Evolutionary conservation across 2,888 invertebrate species (phyloP).

Genomic region (Dasysyrphus tricinctus): DNA sequence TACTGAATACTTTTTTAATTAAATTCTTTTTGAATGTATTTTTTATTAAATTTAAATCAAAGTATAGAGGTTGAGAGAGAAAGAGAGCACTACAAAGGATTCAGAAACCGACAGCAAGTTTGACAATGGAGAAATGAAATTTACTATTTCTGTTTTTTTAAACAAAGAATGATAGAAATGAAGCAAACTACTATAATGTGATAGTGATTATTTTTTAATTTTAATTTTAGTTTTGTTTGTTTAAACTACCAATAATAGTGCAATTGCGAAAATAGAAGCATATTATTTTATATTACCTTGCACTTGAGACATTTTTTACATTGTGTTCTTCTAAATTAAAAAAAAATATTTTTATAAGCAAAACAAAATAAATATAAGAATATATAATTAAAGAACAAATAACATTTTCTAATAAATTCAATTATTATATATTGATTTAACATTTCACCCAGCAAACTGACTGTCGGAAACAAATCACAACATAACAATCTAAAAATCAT

Average conservation of each 20-base stretch:
- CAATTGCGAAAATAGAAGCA: conserved; percentile 69
- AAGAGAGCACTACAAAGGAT: conserved; percentile 68
- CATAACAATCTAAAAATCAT: conserved; percentile 71
- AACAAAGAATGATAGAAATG: conserved; percentile 1
- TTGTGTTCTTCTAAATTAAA: conserved; percentile 21
- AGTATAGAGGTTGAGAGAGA: conserved; percentile 33
- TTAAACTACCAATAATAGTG: conserved; percentile 35
- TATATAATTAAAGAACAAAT: neutral
- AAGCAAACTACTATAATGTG: conserved; percentile 4
- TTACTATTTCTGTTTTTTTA: conserved; percentile 1
- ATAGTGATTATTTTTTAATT: neutral
- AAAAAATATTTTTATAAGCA: neutral
- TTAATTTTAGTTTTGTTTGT: neutral
- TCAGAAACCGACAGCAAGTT: conserved; percentile 73
- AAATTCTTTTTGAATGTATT: conserved; percentile 23
- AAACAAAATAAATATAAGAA: conserved; percentile 15
- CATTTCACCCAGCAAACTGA: conserved; percentile 69
- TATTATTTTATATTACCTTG: conserved; percentile 40
- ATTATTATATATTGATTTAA: conserved; percentile 33
- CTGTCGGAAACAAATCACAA: conserved; percentile 72
- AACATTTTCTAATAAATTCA: neutral
- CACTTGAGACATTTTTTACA: conserved; percentile 39
- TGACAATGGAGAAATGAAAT: conserved; percentile 56
- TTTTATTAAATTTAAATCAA: conserved; percentile 37
- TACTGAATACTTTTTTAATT: conserved; percentile 21